Conservation (phyloP, 2,888 invertebrate genomes). For the Lithophane ornitopus region DNA sequence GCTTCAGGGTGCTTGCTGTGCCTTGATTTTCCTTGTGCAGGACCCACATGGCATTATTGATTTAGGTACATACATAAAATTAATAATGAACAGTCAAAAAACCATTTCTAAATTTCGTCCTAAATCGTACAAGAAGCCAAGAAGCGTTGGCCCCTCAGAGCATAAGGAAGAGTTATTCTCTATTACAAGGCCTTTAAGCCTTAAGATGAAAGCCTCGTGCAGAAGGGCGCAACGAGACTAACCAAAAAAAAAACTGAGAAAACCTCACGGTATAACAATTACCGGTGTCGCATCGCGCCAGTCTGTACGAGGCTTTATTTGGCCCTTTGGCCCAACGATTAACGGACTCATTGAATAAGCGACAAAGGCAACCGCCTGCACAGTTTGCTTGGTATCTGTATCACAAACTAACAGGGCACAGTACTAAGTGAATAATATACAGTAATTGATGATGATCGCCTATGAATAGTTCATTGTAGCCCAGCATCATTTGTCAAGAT, state of each 20-base stretch:
- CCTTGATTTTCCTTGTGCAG: too few species aligned
- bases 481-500: constrained; percentile 31
- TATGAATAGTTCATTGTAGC: constrained; percentile 38
- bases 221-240: too few species aligned
- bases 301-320: not conserved
- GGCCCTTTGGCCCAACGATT: constrained; percentile 12
- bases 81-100: not conserved
- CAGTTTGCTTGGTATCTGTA: constrained; percentile 29
- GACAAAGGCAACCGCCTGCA: constrained; percentile 2
- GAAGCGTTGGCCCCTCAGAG: not conserved
- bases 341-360: constrained; percentile 5
- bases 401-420: constrained; percentile 22
- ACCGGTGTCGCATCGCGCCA: too few species aligned
- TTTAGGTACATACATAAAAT: not conserved
- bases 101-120: not conserved
- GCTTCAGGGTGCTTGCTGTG: too few species aligned
- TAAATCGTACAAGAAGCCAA: not conserved
- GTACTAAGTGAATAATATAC: constrained; percentile 45
- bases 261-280: too few species aligned
- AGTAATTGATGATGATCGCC: constrained; percentile 46
- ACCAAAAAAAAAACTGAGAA: too few species aligned
- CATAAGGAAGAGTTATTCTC: not conserved
- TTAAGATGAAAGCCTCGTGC: not conserved
- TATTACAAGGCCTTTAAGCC: not conserved
- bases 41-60: too few species aligned